These are phyloP conservation scores for Tethea ocularis DNA, from an alignment of 2,888 invertebrate genomes.

Conservation along the genomic window DNA sequence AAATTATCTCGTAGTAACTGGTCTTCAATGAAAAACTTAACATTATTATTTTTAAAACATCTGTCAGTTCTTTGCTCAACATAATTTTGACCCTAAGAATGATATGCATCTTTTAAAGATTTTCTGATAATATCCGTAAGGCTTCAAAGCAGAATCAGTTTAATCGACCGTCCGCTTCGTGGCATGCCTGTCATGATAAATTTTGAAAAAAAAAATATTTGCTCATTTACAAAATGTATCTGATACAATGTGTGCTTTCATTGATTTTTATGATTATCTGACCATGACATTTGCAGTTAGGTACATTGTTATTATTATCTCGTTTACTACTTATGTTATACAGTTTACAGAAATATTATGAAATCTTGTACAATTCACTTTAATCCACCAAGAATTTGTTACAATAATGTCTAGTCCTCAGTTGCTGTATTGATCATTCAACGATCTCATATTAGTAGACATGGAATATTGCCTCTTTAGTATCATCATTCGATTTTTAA, in stretches of 20 bases:
- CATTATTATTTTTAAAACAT: slow-evolving; percentile 16
- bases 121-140: slow-evolving; percentile 28
- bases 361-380: not conserved
- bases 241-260: not conserved
- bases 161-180: slow-evolving; percentile 33
- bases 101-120: slow-evolving; percentile 38
- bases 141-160: slow-evolving; percentile 16
- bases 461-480: slow-evolving; percentile 25
- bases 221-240: slow-evolving; percentile 1
- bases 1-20: slow-evolving; percentile 16
- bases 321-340: not conserved
- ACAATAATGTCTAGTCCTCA: not conserved
- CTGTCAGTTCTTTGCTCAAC: not conserved
- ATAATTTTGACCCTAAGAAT: slow-evolving; percentile 28
- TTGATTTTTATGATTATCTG: slow-evolving; percentile 11
- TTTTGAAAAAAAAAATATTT: slow-evolving; percentile 22
- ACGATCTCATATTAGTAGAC: slow-evolving; percentile 45
- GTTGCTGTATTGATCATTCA: slow-evolving; percentile 44
- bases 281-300: slow-evolving; percentile 2
- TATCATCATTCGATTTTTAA: slow-evolving; percentile 27
- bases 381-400: not conserved
- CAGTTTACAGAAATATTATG: not conserved
- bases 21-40: slow-evolving; percentile 13
- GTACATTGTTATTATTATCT: not conserved
- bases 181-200: slow-evolving; percentile 42